Conservation (phyloP, 2,888 invertebrate species). For the Orchestes rusci region DNA sequence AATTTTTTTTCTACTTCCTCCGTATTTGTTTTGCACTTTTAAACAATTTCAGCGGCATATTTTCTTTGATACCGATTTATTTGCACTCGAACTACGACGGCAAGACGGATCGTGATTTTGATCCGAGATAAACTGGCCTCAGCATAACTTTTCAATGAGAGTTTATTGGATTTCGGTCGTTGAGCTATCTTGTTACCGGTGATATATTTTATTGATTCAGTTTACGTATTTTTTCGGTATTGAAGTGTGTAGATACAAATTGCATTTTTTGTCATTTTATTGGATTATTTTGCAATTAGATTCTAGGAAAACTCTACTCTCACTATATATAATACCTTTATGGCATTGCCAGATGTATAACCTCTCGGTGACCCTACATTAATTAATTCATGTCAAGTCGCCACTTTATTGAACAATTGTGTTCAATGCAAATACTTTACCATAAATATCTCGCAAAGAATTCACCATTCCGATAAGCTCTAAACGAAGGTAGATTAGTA, state of each 20-base stretch:
- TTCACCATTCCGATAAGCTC: slow-evolving; percentile 29
- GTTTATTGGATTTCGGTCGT: slow-evolving; percentile 18
- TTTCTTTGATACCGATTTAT: slow-evolving; percentile 19
- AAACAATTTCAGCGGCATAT: slow-evolving; percentile 19
- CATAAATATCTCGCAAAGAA: slow-evolving; percentile 37
- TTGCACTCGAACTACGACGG: slow-evolving; percentile 12
- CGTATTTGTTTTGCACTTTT: slow-evolving; percentile 16
- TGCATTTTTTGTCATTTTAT: too few species aligned
- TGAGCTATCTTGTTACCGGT: slow-evolving; percentile 13
- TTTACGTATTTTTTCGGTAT: not conserved
- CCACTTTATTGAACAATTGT: slow-evolving; percentile 40
- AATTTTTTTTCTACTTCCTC: too few species aligned
- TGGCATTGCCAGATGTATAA: too few species aligned
- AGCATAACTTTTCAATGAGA: slow-evolving; percentile 20
- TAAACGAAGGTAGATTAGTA: slow-evolving; percentile 14
- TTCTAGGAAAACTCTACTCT: too few species aligned
- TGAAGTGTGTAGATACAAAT: too few species aligned
- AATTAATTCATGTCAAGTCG: too few species aligned
- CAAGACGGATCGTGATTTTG: slow-evolving; percentile 20
- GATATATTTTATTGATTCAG: slow-evolving; percentile 12
- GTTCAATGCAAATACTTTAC: slow-evolving; percentile 40
- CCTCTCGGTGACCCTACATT: too few species aligned
- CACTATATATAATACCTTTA: too few species aligned
- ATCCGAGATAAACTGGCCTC: slow-evolving; percentile 18
- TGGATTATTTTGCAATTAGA: too few species aligned